Evolutionary conservation across 2,888 invertebrate species (phyloP).

Genomic region (Ochlodes sylvanus): DNA sequence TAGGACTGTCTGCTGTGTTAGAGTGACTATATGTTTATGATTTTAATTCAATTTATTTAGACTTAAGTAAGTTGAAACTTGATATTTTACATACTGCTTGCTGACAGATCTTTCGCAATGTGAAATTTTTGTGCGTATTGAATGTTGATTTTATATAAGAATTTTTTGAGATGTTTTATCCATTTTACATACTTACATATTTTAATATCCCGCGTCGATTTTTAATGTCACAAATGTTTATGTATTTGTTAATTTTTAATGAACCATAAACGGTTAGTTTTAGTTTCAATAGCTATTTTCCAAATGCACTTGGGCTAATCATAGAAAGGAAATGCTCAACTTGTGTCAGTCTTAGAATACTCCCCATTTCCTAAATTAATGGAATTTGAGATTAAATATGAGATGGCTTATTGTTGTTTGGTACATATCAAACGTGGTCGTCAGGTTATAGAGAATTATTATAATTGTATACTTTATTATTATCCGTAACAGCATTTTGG

Average conservation of each 20-base stretch:
- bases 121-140: conserved; percentile 19
- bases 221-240: conserved; percentile 20
- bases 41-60: conserved; percentile 30
- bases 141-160: conserved; percentile 21
- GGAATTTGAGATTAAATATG: conserved; percentile 17
- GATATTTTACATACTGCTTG: conserved; percentile 23
- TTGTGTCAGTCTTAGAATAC: conserved; percentile 16
- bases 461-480: not conserved
- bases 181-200: conserved; percentile 14
- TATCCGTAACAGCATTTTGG: not conserved
- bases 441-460: not conserved
- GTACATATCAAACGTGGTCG: conserved; percentile 3
- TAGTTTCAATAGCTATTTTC: conserved; percentile 8
- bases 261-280: not conserved
- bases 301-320: not conserved
- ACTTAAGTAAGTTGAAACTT: conserved; percentile 26
- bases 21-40: conserved; percentile 47
- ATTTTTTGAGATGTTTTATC: conserved; percentile 29
- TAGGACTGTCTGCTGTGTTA: conserved; percentile 57
- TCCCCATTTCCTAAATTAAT: conserved; percentile 8
- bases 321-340: conserved; percentile 11
- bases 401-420: not conserved
- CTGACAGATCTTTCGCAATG: conserved; percentile 17
- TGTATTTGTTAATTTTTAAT: conserved; percentile 23
- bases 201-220: not conserved